Percentiles rank a stretch among this genome's conserved stretches.
phyloP scores from a whole-genome alignment of 1,140 invertebrate genomes.

The Papilio polytes region DNA sequence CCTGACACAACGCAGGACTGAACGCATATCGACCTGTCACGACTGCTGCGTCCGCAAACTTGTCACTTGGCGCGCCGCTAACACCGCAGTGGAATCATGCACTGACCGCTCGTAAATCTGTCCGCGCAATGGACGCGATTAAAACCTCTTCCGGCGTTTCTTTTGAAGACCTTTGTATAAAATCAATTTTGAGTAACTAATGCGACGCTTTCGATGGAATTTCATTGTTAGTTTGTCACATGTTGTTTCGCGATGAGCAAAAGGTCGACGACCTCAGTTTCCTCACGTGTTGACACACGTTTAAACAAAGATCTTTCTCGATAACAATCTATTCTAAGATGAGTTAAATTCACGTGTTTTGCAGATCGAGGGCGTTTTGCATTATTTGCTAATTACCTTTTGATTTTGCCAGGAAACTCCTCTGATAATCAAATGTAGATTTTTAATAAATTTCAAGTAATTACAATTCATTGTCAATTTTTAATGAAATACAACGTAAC shows the following conservation, averaged over 20 bases:
- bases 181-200: slow-evolving; percentile 54
- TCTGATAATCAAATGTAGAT: not conserved
- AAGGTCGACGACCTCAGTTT: slow-evolving; percentile 46
- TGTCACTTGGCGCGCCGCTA: slow-evolving; percentile 16
- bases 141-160: slow-evolving; percentile 16
- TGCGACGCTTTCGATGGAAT: slow-evolving; percentile 46
- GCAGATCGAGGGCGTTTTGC: not conserved
- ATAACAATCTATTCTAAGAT: slow-evolving; percentile 33
- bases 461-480: not conserved
- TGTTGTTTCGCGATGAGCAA: slow-evolving; percentile 44
- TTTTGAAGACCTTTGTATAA: slow-evolving; percentile 36
- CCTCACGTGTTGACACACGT: slow-evolving; percentile 44
- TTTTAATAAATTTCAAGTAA: not conserved
- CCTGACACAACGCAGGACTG: slow-evolving; percentile 8
- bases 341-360: slow-evolving; percentile 26
- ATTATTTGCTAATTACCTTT: not conserved
- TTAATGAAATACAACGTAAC: not conserved
- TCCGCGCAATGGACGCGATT: slow-evolving; percentile 24
- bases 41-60: slow-evolving; percentile 7
- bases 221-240: slow-evolving; percentile 48
- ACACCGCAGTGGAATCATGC: not conserved
- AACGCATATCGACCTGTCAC: slow-evolving; percentile 15
- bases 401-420: not conserved
- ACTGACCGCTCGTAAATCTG: slow-evolving; percentile 33
- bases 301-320: slow-evolving; percentile 46